Base-by-base conservation (phyloP, 2,888 invertebrate species). In the Crepidodera aurea region DNA sequence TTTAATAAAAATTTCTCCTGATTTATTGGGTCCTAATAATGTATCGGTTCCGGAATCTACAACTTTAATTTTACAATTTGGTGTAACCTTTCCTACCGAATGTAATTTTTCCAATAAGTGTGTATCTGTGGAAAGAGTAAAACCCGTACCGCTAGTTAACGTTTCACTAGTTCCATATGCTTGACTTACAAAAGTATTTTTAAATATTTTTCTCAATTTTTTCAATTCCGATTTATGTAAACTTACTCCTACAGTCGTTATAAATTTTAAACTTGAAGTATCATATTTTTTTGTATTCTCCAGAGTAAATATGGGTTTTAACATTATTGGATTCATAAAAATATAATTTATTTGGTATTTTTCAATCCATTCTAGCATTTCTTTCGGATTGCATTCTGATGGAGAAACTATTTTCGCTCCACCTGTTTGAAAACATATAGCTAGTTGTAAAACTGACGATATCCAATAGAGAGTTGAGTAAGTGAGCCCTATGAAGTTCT, bases 1-100 rank as follows among this genome's bases (percentile, higher is more conserved):
- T 74, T 82, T 83, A 1, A 84, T 29, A 79, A 83, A 82, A 18
- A 86, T 72, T 69, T 86, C 86, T 12, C 86, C 86, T 1, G 75
- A 73, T 12, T 78, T 68, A 63, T 84, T 82, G 1, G 84, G 79
- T 4, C 83, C 83, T 3, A 77, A 65, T 13, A 82, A 78, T 71
- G 81, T 71, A 60, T 78, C 75, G 0, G 82, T 83, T 13, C 82
- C 82, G 1, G 75, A 60, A 57, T 84, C 76, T 7, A 83, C 73
- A 32, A 66, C 62, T 44, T 68, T 68, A 1, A 68, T 48, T 15
- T 55, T 19, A 1, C 55, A 18, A 27, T 53, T 61, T 0, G 32
- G 7, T 13, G 46, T n/a, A 15, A 54, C 48, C 58, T 42, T 68
- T 25, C 68, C 68, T 32, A 53, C 64, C 3, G 66, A 65, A 1